phyloP scores from a whole-genome alignment of 1,140 invertebrate species.

The Lucilia sericata region DNA sequence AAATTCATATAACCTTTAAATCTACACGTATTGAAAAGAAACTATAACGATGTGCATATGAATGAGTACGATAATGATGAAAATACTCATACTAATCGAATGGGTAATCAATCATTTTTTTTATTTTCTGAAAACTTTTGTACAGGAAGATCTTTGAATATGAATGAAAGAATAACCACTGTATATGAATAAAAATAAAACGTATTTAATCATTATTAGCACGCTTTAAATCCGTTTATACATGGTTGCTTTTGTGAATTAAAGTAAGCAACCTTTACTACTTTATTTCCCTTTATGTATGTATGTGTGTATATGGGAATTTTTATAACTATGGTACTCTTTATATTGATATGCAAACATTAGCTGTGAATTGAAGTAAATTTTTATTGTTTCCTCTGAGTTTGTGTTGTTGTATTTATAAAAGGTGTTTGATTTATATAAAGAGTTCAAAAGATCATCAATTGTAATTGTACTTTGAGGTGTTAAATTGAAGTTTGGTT shows the following conservation, averaged over 20 bases:
- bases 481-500: too few species aligned
- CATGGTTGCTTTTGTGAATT: not conserved
- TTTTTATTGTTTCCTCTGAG: too few species aligned
- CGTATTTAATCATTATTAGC: slow-evolving; percentile 15
- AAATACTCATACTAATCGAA: not conserved
- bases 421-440: not conserved
- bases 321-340: too few species aligned
- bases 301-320: too few species aligned
- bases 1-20: not conserved
- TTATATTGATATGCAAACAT: not conserved
- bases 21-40: not conserved
- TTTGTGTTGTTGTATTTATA: too few species aligned
- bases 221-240: slow-evolving; percentile 4
- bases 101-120: slow-evolving; percentile 11
- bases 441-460: not conserved
- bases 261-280: not conserved
- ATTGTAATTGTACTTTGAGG: not conserved
- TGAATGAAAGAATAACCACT: not conserved
- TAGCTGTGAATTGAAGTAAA: not conserved
- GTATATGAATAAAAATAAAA: not conserved
- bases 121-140: not conserved
- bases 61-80: too few species aligned
- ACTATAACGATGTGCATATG: not conserved
- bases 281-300: too few species aligned
- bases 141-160: not conserved